Base-by-base conservation (phyloP, 2,888 invertebrate species). In the Morinoia aosen region DNA sequence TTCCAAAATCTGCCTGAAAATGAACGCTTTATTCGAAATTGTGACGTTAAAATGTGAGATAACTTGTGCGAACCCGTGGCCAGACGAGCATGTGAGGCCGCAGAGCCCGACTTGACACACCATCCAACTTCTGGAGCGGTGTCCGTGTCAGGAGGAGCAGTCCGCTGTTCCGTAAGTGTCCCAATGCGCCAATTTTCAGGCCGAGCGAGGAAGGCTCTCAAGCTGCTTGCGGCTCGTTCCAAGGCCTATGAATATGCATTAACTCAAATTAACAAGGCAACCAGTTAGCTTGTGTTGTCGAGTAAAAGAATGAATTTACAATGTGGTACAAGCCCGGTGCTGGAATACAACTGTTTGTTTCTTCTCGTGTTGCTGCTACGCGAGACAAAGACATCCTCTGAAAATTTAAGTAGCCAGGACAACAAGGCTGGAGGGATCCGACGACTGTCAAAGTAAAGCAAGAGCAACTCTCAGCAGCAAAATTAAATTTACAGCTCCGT, bases 221-320 rank as follows among this genome's bases (percentile, higher is more conserved):
- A 90, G 90, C 48, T 90, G 90, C 90, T 76, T 76, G 76, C 33
- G 76, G 76, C 76, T 76, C 76, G 48, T 90, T 90, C 48, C 39
- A 16, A 48, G 16, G 90, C 40, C 48, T 40, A 39, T 90, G 90
- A 90, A 90, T 90, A 90, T 90, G 90, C 90, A 90, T 90, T 48
- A 90, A 14, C 40, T 90, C 90, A 40, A 90, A 90, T 90, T 90
- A 90, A 90, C 90, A 90, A 90, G 90, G 40, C 90, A 40, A 19
- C 48, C 40, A 90, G 90, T 39, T 90, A 40, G 39, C 90, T 48
- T 48, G 48, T 90, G 90, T 40, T 40, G 76, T 48, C 39, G 90
- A 48, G 90, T 3, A 90, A 90, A 90, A 90, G 90, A 90, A 90
- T 90, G 48, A 90, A 90, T 90, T 90, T 90, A 39, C 76, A 76